These are phyloP conservation scores for Plusia festucae DNA, from an alignment of 2,888 invertebrate genomes.

Conservation along the genomic window DNA sequence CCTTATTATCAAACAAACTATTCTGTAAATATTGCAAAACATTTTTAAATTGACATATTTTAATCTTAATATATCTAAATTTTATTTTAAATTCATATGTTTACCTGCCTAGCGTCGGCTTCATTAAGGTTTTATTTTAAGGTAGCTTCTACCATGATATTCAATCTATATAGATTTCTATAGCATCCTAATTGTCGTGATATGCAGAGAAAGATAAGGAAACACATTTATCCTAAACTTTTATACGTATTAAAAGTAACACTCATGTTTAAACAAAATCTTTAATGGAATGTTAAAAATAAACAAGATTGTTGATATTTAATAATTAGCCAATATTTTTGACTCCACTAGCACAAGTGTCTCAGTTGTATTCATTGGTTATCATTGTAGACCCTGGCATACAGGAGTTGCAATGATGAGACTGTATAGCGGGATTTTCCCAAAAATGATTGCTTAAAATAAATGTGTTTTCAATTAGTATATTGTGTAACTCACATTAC, in stretches of 20 bases:
- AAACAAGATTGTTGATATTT: too few relatives aligned
- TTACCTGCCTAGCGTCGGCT: conserved; percentile 12
- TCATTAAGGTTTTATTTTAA: conserved; percentile 10
- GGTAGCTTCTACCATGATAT: conserved; percentile 13
- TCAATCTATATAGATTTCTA: conserved; percentile 16
- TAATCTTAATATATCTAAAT: conserved; percentile 14
- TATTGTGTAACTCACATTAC: conserved; percentile 19
- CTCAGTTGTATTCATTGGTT: too few relatives aligned
- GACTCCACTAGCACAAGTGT: too few relatives aligned
- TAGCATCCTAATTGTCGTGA: conserved; percentile 29
- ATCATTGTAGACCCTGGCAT: too few relatives aligned
- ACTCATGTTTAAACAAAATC: too few relatives aligned
- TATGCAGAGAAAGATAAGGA: conserved; percentile 34
- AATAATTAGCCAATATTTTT: too few relatives aligned
- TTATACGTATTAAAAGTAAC: background rate
- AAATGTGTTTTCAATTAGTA: conserved; percentile 26
- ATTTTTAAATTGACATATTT: conserved; percentile 39
- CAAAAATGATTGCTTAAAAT: too few relatives aligned
- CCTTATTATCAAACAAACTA: conserved; percentile 24
- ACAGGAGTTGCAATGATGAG: too few relatives aligned
- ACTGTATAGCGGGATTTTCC: too few relatives aligned
- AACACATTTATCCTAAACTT: conserved; percentile 23
- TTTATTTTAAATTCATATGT: conserved; percentile 28
- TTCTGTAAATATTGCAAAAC: conserved; percentile 26
- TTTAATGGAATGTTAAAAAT: too few relatives aligned